These are phyloP conservation scores for Aplocera efformata DNA, from an alignment of 2,888 invertebrate genomes.

Conservation along the genomic window DNA sequence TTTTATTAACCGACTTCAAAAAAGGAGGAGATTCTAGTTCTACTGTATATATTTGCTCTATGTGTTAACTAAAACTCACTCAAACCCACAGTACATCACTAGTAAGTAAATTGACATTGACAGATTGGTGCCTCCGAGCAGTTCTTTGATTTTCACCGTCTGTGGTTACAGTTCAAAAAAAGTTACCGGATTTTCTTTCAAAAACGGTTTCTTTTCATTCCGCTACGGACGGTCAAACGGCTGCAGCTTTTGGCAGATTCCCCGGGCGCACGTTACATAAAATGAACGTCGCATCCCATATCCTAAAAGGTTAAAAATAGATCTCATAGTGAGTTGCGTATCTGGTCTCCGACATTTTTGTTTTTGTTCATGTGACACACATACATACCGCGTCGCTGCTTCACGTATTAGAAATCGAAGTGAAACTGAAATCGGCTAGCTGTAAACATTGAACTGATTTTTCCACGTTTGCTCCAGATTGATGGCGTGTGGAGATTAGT, in stretches of 20 bases:
- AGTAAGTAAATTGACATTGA: too few relatives aligned
- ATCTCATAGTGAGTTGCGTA: conserved; percentile 69
- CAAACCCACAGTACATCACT: too few relatives aligned
- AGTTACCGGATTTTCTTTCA: conserved; percentile 64
- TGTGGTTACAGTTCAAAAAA: conserved; percentile 54
- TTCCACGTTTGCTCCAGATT: conserved; percentile 41
- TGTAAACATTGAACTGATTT: conserved; percentile 68
- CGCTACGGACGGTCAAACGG: conserved; percentile 22
- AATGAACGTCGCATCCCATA: conserved; percentile 59
- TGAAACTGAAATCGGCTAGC: conserved; percentile 64
- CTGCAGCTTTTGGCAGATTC: conserved; percentile 70
- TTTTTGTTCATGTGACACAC: conserved; percentile 65
- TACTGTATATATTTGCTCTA: too few relatives aligned
- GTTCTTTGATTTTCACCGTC: not conserved
- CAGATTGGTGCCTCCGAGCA: too few relatives aligned
- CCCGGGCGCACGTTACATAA: conserved; percentile 69
- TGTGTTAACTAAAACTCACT: too few relatives aligned
- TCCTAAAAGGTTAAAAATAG: conserved; percentile 75
- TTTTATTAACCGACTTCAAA: too few relatives aligned
- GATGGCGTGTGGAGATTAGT: conserved; percentile 33
- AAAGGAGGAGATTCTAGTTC: too few relatives aligned
- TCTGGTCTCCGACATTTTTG: conserved; percentile 65
- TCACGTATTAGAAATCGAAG: conserved; percentile 68
- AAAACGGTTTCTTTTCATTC: conserved; percentile 52
- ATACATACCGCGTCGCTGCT: conserved; percentile 60